Conservation (phyloP, 2,888 invertebrate genomes). For the Heliconius ethilla region DNA sequence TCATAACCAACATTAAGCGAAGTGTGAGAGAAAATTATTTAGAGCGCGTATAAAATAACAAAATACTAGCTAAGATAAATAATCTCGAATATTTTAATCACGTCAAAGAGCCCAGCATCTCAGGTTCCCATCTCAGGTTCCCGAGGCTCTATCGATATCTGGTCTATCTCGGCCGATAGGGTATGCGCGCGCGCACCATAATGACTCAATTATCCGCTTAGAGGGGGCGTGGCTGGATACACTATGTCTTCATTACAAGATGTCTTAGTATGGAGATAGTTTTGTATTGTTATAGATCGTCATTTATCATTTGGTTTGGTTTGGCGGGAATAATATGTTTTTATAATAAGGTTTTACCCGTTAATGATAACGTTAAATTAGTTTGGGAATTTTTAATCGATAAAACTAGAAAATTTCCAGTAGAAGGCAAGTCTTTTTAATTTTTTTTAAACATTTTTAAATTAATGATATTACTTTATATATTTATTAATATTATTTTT, state of each 20-base stretch:
- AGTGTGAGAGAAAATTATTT: conserved; percentile 28
- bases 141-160: conserved; percentile 64
- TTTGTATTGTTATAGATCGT: conserved; percentile 16
- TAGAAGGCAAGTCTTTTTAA: background rate
- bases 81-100: conserved; percentile 39
- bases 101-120: conserved; percentile 20
- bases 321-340: background rate
- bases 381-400: background rate
- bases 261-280: conserved; percentile 47
- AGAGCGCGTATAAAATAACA: conserved; percentile 25
- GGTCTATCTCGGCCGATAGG: conserved; percentile 61
- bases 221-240: conserved; percentile 70
- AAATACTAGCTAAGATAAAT: conserved; percentile 40
- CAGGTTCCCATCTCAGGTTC: conserved; percentile 44
- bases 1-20: conserved; percentile 20
- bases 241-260: conserved; percentile 77
- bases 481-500: no score
- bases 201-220: conserved; percentile 83
- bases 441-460: no score
- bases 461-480: no score
- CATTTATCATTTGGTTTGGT: background rate
- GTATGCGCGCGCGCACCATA: conserved; percentile 75
- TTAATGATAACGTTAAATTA: background rate
- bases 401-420: background rate
- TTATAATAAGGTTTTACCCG: conserved; percentile 1